A percentile compares a stretch with the other conserved stretches of the same genome.
These are phyloP conservation scores for Chunga burmeisteri DNA, from an alignment of 2,113 vertebrate genomes.

Conservation along the genomic window DNA sequence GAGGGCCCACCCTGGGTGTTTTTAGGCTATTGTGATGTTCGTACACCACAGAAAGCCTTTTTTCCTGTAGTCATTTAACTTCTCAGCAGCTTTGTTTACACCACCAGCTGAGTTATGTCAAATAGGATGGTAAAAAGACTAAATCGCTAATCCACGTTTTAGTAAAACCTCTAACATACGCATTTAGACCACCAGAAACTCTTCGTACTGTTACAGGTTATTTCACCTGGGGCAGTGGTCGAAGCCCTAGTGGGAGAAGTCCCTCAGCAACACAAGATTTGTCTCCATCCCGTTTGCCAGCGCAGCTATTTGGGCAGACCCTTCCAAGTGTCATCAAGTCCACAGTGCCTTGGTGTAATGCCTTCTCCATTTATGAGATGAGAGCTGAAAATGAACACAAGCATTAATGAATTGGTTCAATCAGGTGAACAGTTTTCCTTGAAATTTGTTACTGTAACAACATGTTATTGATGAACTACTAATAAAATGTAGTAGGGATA, in stretches of 20 bases:
- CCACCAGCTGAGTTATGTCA: background rate
- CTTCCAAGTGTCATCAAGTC: background rate
- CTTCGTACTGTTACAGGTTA: background rate
- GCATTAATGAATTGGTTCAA: fast-evolving
- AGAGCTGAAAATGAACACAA: background rate
- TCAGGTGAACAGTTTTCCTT: background rate
- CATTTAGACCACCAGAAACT: background rate
- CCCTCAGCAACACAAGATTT: background rate
- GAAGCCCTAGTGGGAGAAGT: background rate
- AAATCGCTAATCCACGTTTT: background rate
- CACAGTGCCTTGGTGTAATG: background rate
- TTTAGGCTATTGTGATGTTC: background rate
- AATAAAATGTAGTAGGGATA: background rate
- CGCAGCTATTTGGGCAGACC: fast-evolving
- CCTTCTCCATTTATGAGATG: background rate
- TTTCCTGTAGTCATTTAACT: background rate
- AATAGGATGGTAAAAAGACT: background rate
- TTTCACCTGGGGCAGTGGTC: background rate
- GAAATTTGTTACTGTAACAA: background rate
- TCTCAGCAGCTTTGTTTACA: background rate
- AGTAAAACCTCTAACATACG: background rate
- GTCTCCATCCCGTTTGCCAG: background rate
- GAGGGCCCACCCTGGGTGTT: fast-evolving
- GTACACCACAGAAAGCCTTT: background rate
- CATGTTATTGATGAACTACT: background rate